These are phyloP conservation scores for Nesoenas mayeri DNA, from an alignment of 2,113 vertebrate genomes.

Conservation along the genomic window DNA sequence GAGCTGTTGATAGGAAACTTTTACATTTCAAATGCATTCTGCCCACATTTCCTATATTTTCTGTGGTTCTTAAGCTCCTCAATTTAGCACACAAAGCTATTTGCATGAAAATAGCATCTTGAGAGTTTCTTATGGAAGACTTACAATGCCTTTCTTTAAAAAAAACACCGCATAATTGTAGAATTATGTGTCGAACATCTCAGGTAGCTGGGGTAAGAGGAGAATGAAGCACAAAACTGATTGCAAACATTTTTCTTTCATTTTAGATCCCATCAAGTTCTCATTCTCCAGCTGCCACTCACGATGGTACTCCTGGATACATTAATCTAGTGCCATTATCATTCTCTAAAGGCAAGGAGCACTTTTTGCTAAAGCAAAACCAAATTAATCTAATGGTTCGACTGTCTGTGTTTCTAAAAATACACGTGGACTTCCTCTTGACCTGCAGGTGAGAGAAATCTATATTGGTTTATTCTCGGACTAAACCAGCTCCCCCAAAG, in stretches of 20 bases:
- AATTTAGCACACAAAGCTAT: conserved; percentile 57
- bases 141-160: neutral
- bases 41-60: conserved; percentile 33
- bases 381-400: conserved; percentile 9
- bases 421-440: neutral
- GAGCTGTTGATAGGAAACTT: conserved; percentile 58
- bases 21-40: conserved; percentile 30
- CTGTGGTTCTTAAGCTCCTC: conserved; percentile 11
- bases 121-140: conserved; percentile 33
- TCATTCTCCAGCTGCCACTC: conserved; percentile 48
- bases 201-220: conserved; percentile 13
- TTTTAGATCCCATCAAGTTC: conserved; percentile 41
- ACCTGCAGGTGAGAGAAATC: neutral
- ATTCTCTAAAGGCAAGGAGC: conserved; percentile 13
- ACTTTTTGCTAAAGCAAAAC: conserved; percentile 29
- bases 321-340: conserved; percentile 39
- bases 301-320: conserved; percentile 5
- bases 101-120: conserved; percentile 60
- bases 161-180: conserved; percentile 9
- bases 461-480: neutral
- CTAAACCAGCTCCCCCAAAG: neutral
- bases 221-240: conserved; percentile 32
- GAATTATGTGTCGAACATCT: conserved; percentile 43
- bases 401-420: conserved; percentile 22
- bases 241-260: conserved; percentile 64